Evolutionary conservation across 2,888 invertebrate species (phyloP).

Genomic region (Dermolepida albohirtum): DNA sequence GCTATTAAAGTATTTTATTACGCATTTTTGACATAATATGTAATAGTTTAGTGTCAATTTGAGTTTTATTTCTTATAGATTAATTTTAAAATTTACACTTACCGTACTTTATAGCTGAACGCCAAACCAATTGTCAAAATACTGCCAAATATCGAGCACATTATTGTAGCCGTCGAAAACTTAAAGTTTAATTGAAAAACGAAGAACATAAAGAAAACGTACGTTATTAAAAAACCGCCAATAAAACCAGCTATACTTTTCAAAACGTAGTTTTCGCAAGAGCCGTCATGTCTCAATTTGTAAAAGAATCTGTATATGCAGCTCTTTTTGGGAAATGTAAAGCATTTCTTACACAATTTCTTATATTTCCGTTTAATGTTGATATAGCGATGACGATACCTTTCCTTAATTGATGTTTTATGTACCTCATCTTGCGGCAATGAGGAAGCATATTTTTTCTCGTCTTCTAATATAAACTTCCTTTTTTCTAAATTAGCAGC

Average conservation of each 20-base stretch:
- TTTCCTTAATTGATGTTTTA: constrained; percentile 65
- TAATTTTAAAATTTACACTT: constrained; percentile 43
- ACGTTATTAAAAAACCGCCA: constrained; percentile 74
- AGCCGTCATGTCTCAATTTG: constrained; percentile 67
- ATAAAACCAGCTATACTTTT: constrained; percentile 76
- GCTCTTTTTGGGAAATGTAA: constrained; percentile 56
- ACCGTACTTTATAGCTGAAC: constrained; percentile 71
- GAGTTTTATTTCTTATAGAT: neutral
- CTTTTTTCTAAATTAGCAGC: constrained; percentile 68
- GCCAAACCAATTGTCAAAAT: constrained; percentile 76
- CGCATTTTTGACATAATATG: too few relatives aligned
- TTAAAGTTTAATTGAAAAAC: constrained; percentile 75
- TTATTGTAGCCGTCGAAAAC: constrained; percentile 70
- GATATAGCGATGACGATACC: constrained; percentile 66
- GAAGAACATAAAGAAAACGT: constrained; percentile 76
- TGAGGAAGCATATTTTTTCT: constrained; percentile 70
- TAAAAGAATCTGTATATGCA: constrained; percentile 60
- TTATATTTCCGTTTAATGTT: constrained; percentile 61
- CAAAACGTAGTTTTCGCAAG: constrained; percentile 71
- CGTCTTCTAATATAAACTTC: constrained; percentile 67
- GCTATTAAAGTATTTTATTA: too few relatives aligned
- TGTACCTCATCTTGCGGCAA: constrained; percentile 60
- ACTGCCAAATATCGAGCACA: constrained; percentile 73
- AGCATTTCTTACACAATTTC: constrained; percentile 58
- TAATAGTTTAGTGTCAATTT: neutral